Evolutionary conservation across 2,888 invertebrate species (phyloP).

Genomic region (Erpobdella octoculata): DNA sequence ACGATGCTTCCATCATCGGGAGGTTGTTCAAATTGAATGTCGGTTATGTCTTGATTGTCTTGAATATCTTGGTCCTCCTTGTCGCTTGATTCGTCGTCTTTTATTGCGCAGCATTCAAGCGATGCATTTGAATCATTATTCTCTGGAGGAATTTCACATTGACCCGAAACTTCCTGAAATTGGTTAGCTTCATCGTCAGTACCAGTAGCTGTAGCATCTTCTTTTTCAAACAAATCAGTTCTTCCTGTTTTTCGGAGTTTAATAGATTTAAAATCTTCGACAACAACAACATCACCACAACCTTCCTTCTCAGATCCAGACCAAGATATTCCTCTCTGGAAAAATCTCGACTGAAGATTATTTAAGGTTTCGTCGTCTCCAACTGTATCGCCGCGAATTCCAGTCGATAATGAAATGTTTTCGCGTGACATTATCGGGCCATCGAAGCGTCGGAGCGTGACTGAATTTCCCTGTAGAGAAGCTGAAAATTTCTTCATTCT

Average conservation of each 20-base stretch:
- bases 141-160: background rate
- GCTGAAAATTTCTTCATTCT: background rate
- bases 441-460: too few species aligned
- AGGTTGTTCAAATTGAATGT: too few species aligned
- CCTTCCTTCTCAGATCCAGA: constrained; percentile 8
- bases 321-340: constrained; percentile 14
- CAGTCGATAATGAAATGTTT: background rate
- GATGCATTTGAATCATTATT: background rate
- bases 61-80: background rate
- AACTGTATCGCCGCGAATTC: background rate
- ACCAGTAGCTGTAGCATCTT: background rate
- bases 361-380: background rate
- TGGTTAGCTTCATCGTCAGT: background rate
- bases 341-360: background rate
- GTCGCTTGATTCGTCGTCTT: background rate
- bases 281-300: background rate
- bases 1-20: too few species aligned
- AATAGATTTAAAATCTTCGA: constrained; percentile 21
- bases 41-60: background rate
- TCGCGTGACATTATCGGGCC: background rate
- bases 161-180: background rate
- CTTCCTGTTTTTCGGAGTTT: constrained; percentile 20
- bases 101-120: background rate
- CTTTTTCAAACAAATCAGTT: constrained; percentile 17
- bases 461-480: too few species aligned